Percentiles rank a stretch among this genome's conserved stretches.
Evolutionary conservation across 2,113 vertebrate species (phyloP).

Genomic region (Synodontis membranacea): DNA sequence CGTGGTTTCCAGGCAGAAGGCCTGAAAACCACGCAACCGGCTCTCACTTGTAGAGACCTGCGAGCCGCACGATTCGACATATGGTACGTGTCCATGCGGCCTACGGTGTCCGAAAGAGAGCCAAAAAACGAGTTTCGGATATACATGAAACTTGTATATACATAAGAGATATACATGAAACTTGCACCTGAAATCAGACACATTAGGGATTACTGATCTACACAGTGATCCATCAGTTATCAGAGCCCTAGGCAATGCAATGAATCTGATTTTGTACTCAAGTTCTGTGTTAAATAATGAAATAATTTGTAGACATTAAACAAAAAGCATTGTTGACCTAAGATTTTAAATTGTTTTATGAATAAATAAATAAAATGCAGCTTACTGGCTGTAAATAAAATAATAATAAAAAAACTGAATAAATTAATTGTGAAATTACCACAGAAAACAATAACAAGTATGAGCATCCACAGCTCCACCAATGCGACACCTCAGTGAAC

Average conservation of each 20-base stretch:
- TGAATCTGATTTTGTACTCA: not conserved
- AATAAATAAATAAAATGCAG: not conserved
- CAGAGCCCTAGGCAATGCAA: not conserved
- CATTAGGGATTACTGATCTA: slow-evolving; percentile 7
- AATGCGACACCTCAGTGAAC: not conserved
- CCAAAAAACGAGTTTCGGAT: too few species aligned
- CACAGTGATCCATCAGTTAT: not conserved
- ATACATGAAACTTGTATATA: too few species aligned
- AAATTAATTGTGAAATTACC: not conserved
- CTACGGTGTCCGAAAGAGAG: too few species aligned
- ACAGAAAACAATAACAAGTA: not conserved
- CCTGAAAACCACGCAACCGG: too few species aligned
- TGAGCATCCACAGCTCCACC: not conserved
- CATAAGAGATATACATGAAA: not conserved
- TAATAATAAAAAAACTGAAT: not conserved
- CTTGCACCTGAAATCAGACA: slow-evolving; percentile 2
- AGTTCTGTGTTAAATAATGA: not conserved
- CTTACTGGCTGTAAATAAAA: not conserved
- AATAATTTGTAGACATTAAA: not conserved
- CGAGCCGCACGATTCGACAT: too few species aligned
- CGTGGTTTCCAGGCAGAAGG: too few species aligned
- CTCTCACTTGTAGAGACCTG: too few species aligned
- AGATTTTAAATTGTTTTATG: not conserved
- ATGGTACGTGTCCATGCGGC: too few species aligned
- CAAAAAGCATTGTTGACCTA: not conserved